Evolutionary conservation across 2,888 invertebrate genomes (phyloP), one percentile per base, ranked within the genome.

Genomic region (Lepidochitona cinerea): DNA sequence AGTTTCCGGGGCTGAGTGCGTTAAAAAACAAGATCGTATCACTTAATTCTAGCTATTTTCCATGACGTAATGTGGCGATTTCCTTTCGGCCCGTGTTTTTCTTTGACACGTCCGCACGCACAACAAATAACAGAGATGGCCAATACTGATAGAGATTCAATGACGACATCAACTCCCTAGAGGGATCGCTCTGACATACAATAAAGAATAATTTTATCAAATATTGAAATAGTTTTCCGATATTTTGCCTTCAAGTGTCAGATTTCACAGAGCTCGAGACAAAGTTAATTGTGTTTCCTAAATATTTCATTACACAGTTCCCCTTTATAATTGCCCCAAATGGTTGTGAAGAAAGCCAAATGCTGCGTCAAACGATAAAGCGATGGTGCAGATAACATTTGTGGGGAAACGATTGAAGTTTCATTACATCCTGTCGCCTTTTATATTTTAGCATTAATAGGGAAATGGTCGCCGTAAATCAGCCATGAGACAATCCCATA

Each of bases 161-260:
- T 59, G 23, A 59, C 23, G 23, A 59, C 18, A 59, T 59, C 29
- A 14, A 29, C 29, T 59, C 29, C 32, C 59, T 32, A 23, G 29
- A 2, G 59, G 26, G 59, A 59, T 59, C 12, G 23, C 23, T 23
- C 29, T 59, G 23, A 14, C 23, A 29, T 29, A 59, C 59, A 59
- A 59, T 59, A 29, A 59, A 59, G 29, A 32, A 59, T 59, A 59
- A 59, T 59, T 59, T 59, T 59, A 59, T 59, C 59, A 59, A 59
- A 59, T 59, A 59, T 59, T 59, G 59, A 59, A 59, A 59, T 29
- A 59, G 59, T 59, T 59, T 59, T 59, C 26, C 59, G 32, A 59
- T 59, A n/a, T 32, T 59, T 59, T 29, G 59, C 32, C 18, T 4
- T 12, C 59, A 32, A 23, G 59, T 59, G 26, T 59, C 59, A 29